These are phyloP conservation scores for Montipora capitata DNA, from an alignment of 92 coral and sea anemone species.

Conservation along the genomic window DNA sequence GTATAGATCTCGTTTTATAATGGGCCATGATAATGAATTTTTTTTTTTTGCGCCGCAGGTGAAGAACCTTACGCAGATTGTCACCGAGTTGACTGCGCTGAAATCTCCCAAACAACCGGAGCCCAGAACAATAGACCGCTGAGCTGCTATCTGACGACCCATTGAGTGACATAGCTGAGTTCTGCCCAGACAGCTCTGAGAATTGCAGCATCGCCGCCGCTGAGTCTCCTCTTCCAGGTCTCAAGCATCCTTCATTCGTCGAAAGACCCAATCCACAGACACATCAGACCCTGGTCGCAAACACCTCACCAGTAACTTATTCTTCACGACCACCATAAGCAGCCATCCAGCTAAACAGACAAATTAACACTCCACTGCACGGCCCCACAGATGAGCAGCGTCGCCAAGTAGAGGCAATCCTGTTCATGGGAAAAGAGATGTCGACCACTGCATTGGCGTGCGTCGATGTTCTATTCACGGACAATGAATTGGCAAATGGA, in stretches of 20 bases:
- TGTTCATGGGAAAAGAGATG: background rate
- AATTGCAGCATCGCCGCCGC: too few relatives aligned
- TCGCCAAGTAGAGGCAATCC: background rate
- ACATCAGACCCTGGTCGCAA: constrained; percentile 4
- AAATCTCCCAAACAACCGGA: background rate
- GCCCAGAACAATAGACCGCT: background rate
- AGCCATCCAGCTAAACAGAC: constrained; percentile 14
- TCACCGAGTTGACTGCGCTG: constrained; percentile 2
- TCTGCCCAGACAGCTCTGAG: too few relatives aligned
- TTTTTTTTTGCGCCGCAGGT: background rate
- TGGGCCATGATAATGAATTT: too few relatives aligned
- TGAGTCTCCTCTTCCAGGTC: background rate
- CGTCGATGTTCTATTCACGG: too few relatives aligned
- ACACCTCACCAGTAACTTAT: constrained; percentile 9
- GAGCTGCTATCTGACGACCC: background rate
- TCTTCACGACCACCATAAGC: background rate
- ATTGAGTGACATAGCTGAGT: background rate
- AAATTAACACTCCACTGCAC: background rate
- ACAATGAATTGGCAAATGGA: too few relatives aligned
- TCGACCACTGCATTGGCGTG: background rate
- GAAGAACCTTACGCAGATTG: constrained; percentile 15
- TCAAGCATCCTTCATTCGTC: constrained; percentile 8
- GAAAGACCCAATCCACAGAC: constrained; percentile 6
- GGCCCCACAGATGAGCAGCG: constrained; percentile 19
- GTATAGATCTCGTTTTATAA: too few relatives aligned